Evolutionary conservation across 2,113 vertebrate species (phyloP).

Genomic region (Poeciliopsis prolifica): DNA sequence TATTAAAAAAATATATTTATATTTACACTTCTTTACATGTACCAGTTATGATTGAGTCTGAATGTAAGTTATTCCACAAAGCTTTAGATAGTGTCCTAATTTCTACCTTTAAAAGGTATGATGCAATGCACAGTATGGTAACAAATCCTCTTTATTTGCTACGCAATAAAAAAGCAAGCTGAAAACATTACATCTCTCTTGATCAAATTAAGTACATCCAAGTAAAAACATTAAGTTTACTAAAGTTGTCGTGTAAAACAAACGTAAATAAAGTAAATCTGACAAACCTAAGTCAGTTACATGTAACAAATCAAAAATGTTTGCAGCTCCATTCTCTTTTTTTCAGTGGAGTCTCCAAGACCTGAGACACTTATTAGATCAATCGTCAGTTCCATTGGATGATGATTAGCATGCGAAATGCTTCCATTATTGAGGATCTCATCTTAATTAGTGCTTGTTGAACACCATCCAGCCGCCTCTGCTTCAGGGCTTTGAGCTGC

Average conservation of each 20-base stretch:
- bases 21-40: no score
- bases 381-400: background rate
- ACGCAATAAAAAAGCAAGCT: background rate
- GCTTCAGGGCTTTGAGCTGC: slow-evolving; percentile 19
- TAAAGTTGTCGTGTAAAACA: no score
- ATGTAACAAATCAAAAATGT: background rate
- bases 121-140: background rate
- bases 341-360: no score
- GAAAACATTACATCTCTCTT: no score
- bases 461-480: slow-evolving; percentile 48
- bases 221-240: no score
- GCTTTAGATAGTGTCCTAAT: background rate
- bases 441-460: slow-evolving; percentile 1
- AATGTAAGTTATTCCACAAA: no score
- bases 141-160: background rate
- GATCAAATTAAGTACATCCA: no score
- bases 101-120: background rate
- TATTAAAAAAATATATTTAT: no score
- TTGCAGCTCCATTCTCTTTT: no score
- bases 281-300: no score
- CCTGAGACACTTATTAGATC: background rate
- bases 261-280: no score
- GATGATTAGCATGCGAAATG: background rate
- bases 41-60: no score
- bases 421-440: background rate